Percentiles rank a stretch among this genome's conserved stretches.
Evolutionary conservation across 2,888 invertebrate species (phyloP).

Genomic region (Galerucella pusilla): DNA sequence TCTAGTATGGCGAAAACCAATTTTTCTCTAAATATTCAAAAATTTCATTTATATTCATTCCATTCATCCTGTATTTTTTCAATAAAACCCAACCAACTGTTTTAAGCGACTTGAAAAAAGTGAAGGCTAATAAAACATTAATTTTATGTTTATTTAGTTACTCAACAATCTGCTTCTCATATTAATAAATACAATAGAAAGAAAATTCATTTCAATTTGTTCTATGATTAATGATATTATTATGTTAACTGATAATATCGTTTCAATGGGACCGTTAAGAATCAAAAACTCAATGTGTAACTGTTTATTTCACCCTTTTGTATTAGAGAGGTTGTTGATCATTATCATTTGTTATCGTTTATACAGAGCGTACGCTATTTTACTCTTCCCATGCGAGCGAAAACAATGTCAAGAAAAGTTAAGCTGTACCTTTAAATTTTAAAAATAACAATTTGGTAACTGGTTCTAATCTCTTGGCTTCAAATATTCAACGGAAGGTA

Average conservation of each 20-base stretch:
- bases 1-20: too few relatives aligned
- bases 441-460: too few relatives aligned
- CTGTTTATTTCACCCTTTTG: background rate
- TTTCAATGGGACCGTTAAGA: conserved; percentile 28
- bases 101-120: background rate
- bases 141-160: conserved; percentile 11
- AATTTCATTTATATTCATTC: background rate
- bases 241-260: conserved; percentile 43
- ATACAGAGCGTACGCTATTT: too few relatives aligned
- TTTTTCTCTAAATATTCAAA: background rate
- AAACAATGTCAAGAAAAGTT: too few relatives aligned
- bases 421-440: too few relatives aligned
- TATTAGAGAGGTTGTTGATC: background rate
- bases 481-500: too few relatives aligned
- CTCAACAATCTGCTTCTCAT: conserved; percentile 41
- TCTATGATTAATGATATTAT: conserved; percentile 46
- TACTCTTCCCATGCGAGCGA: too few relatives aligned
- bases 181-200: conserved; percentile 48
- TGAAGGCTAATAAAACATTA: conserved; percentile 6
- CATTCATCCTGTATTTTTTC: background rate
- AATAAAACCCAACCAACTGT: background rate
- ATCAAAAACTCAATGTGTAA: background rate
- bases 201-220: conserved; percentile 44
- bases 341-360: too few relatives aligned
- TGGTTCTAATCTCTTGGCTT: too few relatives aligned